Evolutionary conservation across 2,888 invertebrate genomes (phyloP).

Genomic region (Agrochola macilenta): DNA sequence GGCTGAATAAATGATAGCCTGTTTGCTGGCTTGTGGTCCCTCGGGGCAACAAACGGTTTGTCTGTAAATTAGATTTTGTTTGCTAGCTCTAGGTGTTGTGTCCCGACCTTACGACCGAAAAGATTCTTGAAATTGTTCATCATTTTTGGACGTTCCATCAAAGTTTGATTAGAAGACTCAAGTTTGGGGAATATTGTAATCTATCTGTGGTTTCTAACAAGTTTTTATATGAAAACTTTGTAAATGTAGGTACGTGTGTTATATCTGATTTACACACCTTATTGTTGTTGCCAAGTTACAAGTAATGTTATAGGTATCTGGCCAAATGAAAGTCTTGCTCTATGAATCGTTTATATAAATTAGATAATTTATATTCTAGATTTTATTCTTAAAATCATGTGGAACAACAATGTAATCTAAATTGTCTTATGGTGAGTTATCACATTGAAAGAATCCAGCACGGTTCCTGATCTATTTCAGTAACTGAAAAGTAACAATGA

Average conservation of each 20-base stretch:
- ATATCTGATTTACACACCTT: neutral
- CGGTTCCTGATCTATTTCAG: neutral
- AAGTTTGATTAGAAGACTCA: neutral
- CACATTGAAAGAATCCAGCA: neutral
- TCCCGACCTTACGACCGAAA: neutral
- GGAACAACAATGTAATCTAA: neutral
- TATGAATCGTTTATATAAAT: neutral
- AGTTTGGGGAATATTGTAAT: neutral
- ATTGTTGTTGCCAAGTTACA: neutral
- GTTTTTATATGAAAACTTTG: neutral
- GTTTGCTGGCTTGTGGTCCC: conserved; percentile 60
- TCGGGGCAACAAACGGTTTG: conserved; percentile 60
- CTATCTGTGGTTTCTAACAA: neutral
- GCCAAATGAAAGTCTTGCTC: neutral
- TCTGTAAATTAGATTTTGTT: conserved; percentile 69
- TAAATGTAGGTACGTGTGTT: too few relatives aligned
- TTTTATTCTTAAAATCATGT: neutral
- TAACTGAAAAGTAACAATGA: conserved; percentile 16
- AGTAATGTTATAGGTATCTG: neutral
- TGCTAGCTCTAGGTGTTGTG: conserved; percentile 39
- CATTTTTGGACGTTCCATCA: neutral
- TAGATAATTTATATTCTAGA: neutral
- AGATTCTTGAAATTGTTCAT: conserved; percentile 19
- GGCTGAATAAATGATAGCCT: conserved; percentile 69
- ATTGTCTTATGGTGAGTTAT: neutral